phyloP scores from a whole-genome alignment of 2,888 invertebrate species.

The Cataglyphis altisquamis region DNA sequence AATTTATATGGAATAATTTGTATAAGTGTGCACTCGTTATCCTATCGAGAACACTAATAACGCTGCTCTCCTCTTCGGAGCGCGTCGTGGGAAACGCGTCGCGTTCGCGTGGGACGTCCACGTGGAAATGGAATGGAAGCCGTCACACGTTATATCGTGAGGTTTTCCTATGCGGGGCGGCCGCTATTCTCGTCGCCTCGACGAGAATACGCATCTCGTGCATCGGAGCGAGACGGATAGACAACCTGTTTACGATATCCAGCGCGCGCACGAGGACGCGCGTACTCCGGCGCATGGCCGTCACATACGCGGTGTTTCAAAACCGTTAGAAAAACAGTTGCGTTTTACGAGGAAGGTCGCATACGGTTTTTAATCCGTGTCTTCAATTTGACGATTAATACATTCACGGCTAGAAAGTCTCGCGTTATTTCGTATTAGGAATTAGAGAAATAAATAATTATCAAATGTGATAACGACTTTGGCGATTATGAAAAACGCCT shows the following conservation, averaged over 20 bases:
- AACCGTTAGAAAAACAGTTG: slow-evolving; percentile 18
- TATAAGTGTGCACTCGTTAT: not conserved
- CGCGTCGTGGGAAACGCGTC: slow-evolving; percentile 38
- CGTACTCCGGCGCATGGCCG: slow-evolving; percentile 11
- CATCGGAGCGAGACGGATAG: slow-evolving; percentile 76
- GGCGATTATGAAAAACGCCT: not conserved
- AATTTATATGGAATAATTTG: not conserved
- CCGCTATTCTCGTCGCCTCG: slow-evolving; percentile 66
- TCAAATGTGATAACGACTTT: not conserved
- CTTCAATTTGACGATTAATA: not conserved
- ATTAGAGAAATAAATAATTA: not conserved
- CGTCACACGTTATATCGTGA: slow-evolving; percentile 45
- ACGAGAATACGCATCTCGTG: slow-evolving; percentile 66
- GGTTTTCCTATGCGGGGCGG: slow-evolving; percentile 67
- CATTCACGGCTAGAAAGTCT: not conserved
- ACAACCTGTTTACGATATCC: slow-evolving; percentile 79
- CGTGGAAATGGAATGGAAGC: slow-evolving; percentile 72
- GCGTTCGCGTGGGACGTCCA: slow-evolving; percentile 60
- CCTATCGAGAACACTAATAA: not conserved
- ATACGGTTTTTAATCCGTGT: not conserved
- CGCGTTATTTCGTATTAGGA: not conserved
- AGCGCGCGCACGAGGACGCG: slow-evolving; percentile 30
- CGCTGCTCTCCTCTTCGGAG: not conserved
- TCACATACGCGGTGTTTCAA: slow-evolving; percentile 25
- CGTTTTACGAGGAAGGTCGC: slow-evolving; percentile 40